Base-by-base conservation (phyloP, 2,888 invertebrate genomes). In the Cyclophora punctaria region DNA sequence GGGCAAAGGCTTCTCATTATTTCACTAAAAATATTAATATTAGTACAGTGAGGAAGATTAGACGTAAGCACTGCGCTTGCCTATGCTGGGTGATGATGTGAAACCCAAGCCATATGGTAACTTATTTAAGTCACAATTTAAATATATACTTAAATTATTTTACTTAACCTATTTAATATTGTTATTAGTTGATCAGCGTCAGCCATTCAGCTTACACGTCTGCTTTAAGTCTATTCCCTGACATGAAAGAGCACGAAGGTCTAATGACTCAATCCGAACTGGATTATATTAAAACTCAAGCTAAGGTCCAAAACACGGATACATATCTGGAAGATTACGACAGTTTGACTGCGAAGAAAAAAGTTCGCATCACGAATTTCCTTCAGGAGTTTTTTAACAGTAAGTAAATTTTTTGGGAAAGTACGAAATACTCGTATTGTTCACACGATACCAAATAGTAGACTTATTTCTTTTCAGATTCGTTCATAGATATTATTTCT, bases 221-320 rank as follows among this genome's bases (percentile, higher is more conserved):
- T 7, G 85, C 89, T 3, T 64, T 89, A 5, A 89, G 89, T 58
- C 66, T 89, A 3, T 89, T 87, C 56, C 89, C 89, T 3, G 81
- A 82, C 45, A 87, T 89, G 83, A 78, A 76, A 57, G 86, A 89
- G 50, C 86, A 89, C 34, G 82, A 83, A 53, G 78, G 76, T 3
- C 62, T 88, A 0, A 54, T 88, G 48, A 79, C 66, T 6, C 58
- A 67, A 0, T 77, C 79, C 34, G 87, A 87, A 63, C 62, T 85
- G 0, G 60, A 64, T 35, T 56, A 47, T 0, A 78, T 86, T 50
- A 75, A 80, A 63, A 56, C 56, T 3, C 66, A 70, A 56, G 81
- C 79, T 0, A 81, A 75, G 52, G 50, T 64, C 3, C 75, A 78
- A 55, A 69, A 67, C 35, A 64, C 75, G 0, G 75, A 75, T 20